Percentiles rank a stretch among this genome's conserved stretches.
These are phyloP conservation scores for Bujurquina vittata DNA, from an alignment of 2,113 vertebrate genomes.

Conservation along the genomic window DNA sequence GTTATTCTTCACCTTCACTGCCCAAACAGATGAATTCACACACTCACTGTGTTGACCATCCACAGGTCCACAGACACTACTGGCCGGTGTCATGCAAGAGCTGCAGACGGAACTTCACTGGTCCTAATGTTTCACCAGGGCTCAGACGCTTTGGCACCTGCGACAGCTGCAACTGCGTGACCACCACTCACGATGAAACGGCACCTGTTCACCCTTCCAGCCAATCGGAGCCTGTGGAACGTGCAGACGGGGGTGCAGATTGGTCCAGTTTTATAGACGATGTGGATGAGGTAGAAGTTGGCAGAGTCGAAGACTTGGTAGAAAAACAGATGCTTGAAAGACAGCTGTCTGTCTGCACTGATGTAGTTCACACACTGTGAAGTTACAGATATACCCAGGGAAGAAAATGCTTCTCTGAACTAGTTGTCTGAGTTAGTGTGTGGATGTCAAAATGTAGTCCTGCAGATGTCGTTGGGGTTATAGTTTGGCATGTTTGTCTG, in stretches of 20 bases:
- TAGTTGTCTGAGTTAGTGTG: neutral
- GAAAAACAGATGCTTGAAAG: constrained; percentile 82
- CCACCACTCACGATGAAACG: constrained; percentile 86
- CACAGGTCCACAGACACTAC: constrained; percentile 92
- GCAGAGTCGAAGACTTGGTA: constrained; percentile 79
- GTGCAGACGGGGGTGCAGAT: constrained; percentile 82
- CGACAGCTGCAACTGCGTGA: constrained; percentile 93
- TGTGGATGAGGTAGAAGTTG: constrained; percentile 87
- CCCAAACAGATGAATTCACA: neutral
- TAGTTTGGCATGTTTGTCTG: neutral
- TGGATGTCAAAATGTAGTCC: neutral
- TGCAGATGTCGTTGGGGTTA: neutral
- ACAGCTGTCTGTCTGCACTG: constrained; percentile 65
- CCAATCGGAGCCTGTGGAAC: constrained; percentile 83
- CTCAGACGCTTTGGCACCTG: constrained; percentile 91
- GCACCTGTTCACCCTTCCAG: constrained; percentile 83
- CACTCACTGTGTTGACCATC: neutral
- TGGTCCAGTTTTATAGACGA: constrained; percentile 97
- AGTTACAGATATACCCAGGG: neutral
- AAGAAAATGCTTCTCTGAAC: neutral
- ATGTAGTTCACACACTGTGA: constrained; percentile 74
- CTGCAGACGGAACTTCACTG: constrained; percentile 91
- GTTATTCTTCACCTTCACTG: neutral
- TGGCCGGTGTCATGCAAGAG: constrained; percentile 95
- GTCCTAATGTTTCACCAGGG: constrained; percentile 84